These are phyloP conservation scores for Pipra filicauda DNA, from an alignment of 2,113 vertebrate genomes.

Conservation along the genomic window DNA sequence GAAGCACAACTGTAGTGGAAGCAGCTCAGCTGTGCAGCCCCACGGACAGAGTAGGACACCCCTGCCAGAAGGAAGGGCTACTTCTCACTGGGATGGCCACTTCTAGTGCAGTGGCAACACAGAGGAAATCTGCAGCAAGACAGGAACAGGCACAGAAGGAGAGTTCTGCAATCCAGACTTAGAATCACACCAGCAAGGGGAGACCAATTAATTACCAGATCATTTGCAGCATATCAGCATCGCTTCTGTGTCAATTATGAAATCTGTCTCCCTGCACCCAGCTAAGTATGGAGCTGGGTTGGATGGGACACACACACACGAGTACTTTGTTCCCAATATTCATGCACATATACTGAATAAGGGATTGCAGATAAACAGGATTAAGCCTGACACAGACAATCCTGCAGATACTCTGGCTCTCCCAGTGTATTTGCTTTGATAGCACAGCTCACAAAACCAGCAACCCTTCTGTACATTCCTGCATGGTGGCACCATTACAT, in stretches of 20 bases:
- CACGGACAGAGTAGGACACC: accelerated
- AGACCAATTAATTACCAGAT: background rate
- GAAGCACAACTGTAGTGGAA: accelerated
- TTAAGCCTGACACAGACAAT: background rate
- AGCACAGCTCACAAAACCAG: background rate
- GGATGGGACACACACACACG: background rate
- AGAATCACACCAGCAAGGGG: background rate
- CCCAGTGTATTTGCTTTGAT: accelerated
- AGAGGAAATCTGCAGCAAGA: background rate
- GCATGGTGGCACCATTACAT: background rate
- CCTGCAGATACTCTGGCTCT: background rate
- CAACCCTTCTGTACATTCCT: background rate
- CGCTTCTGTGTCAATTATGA: background rate
- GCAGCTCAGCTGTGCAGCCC: background rate
- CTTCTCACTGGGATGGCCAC: too few relatives aligned
- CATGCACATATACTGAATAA: background rate
- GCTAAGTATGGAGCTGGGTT: background rate
- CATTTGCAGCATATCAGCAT: background rate
- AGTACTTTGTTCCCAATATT: background rate
- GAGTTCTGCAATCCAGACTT: background rate
- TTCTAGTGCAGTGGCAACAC: accelerated
- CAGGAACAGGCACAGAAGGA: accelerated
- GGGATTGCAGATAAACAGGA: background rate
- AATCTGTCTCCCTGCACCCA: background rate
- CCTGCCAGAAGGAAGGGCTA: background rate